Evolutionary conservation across 2,888 invertebrate species (phyloP).

Genomic region (Ophion ellenae): DNA sequence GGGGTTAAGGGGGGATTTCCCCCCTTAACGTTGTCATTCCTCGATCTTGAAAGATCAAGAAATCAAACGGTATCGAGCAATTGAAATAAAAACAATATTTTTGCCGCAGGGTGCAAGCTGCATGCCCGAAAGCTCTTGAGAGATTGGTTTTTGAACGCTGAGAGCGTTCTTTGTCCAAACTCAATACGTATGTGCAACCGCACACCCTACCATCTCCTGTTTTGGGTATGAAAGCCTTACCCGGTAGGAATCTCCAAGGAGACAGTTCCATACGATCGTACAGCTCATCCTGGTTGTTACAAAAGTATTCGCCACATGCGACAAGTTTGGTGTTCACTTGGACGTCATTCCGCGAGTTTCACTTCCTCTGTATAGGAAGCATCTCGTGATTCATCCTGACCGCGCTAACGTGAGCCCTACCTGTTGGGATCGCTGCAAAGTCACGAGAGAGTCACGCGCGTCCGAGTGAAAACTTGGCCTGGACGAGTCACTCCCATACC

Average conservation of each 20-base stretch:
- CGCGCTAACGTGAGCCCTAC: constrained; percentile 26
- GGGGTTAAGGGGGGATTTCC: no score
- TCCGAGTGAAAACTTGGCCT: constrained; percentile 38
- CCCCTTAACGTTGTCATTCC: no score
- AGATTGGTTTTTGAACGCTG: not conserved
- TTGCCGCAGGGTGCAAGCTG: not conserved
- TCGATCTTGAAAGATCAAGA: no score
- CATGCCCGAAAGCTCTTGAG: not conserved
- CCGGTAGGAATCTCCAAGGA: constrained; percentile 49
- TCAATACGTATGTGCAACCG: not conserved
- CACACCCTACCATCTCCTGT: not conserved
- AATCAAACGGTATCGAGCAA: not conserved
- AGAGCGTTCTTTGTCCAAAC: no score
- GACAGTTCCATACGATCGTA: not conserved
- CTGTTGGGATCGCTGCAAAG: constrained; percentile 1
- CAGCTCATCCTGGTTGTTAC: constrained; percentile 44
- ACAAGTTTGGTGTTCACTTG: not conserved
- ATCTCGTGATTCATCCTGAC: constrained; percentile 59
- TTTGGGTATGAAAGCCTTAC: constrained; percentile 46
- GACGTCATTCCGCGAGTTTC: constrained; percentile 62
- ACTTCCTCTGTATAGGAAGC: constrained; percentile 47
- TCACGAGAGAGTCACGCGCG: constrained; percentile 38
- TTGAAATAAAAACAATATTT: constrained; percentile 1
- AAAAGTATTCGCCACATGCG: constrained; percentile 14
- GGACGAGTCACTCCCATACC: constrained; percentile 10